Evolutionary conservation across 1,140 invertebrate genomes (phyloP).

Genomic region (Ceratina japonica): DNA sequence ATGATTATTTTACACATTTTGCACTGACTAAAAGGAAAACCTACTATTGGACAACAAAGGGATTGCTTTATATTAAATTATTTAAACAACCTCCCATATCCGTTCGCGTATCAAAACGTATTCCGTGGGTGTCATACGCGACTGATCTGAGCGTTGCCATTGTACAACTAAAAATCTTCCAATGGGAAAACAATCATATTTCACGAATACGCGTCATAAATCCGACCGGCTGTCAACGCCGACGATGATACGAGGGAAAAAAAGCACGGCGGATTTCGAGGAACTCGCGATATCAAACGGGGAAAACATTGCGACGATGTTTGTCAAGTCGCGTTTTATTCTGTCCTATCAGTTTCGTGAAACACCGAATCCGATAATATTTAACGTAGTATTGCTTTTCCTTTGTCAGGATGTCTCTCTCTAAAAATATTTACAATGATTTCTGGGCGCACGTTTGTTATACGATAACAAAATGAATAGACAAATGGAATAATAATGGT

Average conservation of each 20-base stretch:
- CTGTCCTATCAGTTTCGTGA: not conserved
- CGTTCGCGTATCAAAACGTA: not conserved
- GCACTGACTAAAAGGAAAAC: no score
- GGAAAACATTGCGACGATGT: not conserved
- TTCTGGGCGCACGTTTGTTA: no score
- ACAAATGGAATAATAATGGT: no score
- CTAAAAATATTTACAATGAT: not conserved
- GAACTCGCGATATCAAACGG: not conserved
- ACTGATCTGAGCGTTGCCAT: not conserved
- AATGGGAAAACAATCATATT: not conserved
- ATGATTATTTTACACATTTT: no score
- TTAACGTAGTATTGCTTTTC: not conserved
- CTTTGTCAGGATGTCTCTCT: not conserved
- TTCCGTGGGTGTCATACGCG: not conserved
- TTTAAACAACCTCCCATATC: no score
- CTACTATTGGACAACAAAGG: no score
- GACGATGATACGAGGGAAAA: not conserved
- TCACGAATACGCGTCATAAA: not conserved
- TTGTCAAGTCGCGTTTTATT: slow-evolving; percentile 8
- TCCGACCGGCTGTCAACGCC: not conserved
- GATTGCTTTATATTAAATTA: no score
- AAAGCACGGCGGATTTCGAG: not conserved
- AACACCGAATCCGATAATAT: not conserved
- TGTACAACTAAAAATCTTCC: not conserved
- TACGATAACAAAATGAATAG: no score